Conservation (phyloP, 2,113 vertebrate genomes). For the Charina bottae region DNA sequence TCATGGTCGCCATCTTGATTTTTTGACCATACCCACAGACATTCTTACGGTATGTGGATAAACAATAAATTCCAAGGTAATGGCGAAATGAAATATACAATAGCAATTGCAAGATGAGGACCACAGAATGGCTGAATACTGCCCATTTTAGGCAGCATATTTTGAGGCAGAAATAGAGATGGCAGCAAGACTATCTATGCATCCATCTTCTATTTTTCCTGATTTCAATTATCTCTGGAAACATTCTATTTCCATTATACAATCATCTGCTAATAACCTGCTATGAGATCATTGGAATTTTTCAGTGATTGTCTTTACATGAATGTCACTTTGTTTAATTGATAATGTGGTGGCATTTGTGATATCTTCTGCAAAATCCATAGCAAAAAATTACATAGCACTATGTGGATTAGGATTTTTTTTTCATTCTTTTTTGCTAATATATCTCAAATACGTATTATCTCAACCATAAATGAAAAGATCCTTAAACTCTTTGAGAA, state of each 20-base stretch:
- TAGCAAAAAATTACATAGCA: neutral
- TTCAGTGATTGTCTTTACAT: neutral
- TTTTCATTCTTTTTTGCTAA: neutral
- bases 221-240: neutral
- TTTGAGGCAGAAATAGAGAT: neutral
- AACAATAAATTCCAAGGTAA: neutral
- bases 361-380: neutral
- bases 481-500: neutral
- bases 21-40: neutral
- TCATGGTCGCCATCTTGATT: neutral
- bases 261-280: neutral
- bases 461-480: neutral
- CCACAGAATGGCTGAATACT: neutral
- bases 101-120: neutral
- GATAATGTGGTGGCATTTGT: neutral
- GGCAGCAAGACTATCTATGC: neutral
- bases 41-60: neutral
- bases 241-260: neutral
- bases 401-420: no score
- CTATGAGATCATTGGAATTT: neutral
- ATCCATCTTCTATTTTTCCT: neutral
- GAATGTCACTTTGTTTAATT: neutral
- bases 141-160: neutral
- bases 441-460: neutral
- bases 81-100: neutral